phyloP scores from a whole-genome alignment of 2,113 vertebrate species.

The Shinisaurus crocodilurus region DNA sequence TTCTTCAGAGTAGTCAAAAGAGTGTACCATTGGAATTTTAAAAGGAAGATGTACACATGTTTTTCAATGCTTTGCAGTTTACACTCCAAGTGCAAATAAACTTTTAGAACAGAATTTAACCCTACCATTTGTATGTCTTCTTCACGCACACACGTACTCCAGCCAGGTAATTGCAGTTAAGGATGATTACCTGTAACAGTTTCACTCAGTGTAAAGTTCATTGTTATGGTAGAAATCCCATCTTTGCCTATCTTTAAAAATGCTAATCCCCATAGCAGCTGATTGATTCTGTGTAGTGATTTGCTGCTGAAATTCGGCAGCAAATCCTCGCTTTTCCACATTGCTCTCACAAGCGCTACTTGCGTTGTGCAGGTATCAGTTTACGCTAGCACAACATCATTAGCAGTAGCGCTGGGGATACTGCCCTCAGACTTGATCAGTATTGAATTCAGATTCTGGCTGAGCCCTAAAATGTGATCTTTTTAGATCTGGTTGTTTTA shows the following conservation, averaged over 20 bases:
- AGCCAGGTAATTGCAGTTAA: not conserved
- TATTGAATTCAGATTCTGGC: not conserved
- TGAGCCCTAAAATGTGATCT: not conserved
- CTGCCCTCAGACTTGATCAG: no score
- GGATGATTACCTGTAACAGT: not conserved
- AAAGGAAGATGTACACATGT: not conserved
- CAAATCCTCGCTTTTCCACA: no score
- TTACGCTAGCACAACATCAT: no score
- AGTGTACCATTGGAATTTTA: not conserved
- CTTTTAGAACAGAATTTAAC: conserved; percentile 22
- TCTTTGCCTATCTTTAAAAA: not conserved
- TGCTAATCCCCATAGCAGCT: not conserved
- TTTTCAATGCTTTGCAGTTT: not conserved
- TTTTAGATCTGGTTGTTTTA: not conserved
- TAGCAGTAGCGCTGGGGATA: no score
- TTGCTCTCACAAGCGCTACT: no score
- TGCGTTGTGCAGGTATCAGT: no score
- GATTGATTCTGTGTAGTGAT: no score
- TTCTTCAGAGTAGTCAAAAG: not conserved
- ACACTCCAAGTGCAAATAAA: not conserved
- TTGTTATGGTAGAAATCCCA: not conserved
- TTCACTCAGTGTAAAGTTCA: not conserved
- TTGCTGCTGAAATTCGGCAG: no score
- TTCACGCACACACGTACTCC: not conserved
- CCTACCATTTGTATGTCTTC: not conserved